Conservation (phyloP, 1,140 invertebrate genomes). For the Drosophila trapezifrons region DNA sequence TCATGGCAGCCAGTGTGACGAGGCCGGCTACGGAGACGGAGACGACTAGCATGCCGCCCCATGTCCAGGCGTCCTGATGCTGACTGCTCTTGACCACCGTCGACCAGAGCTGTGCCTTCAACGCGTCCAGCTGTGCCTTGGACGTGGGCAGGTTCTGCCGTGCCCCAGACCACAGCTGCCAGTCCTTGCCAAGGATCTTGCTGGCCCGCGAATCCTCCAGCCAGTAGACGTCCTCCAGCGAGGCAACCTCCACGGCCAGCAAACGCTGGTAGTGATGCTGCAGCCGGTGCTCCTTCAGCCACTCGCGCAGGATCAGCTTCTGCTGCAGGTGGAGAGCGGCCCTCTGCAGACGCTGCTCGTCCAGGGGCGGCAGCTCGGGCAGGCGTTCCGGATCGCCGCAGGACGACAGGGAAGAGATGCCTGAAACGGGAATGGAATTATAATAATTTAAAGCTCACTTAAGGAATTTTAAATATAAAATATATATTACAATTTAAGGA, state of each 20-base stretch:
- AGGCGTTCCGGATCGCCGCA: conserved; percentile 89
- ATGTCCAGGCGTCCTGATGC: conserved; percentile 94
- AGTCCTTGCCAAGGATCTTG: conserved; percentile 90
- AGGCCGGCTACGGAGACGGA: conserved; percentile 93
- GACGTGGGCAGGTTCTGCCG: conserved; percentile 91
- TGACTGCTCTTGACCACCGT: conserved; percentile 93
- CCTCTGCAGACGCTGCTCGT: conserved; percentile 91
- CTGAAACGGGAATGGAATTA: conserved; percentile 83
- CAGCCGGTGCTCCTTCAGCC: conserved; percentile 90
- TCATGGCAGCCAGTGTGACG: conserved; percentile 93
- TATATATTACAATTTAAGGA: background rate
- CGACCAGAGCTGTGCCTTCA: conserved; percentile 94
- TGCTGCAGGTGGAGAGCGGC: conserved; percentile 91
- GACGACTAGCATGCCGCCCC: conserved; percentile 94
- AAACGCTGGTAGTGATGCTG: conserved; percentile 91
- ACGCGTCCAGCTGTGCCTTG: conserved; percentile 89
- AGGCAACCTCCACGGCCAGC: conserved; percentile 91
- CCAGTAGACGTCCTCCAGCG: conserved; percentile 94
- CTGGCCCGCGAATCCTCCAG: conserved; percentile 91
- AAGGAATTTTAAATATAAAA: background rate
- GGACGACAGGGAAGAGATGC: conserved; percentile 91
- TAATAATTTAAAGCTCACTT: background rate
- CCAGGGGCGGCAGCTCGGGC: conserved; percentile 90
- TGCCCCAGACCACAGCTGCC: conserved; percentile 90
- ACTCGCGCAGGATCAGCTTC: conserved; percentile 91